These are phyloP conservation scores for Macaria notata DNA, from an alignment of 2,888 invertebrate genomes.

Conservation along the genomic window DNA sequence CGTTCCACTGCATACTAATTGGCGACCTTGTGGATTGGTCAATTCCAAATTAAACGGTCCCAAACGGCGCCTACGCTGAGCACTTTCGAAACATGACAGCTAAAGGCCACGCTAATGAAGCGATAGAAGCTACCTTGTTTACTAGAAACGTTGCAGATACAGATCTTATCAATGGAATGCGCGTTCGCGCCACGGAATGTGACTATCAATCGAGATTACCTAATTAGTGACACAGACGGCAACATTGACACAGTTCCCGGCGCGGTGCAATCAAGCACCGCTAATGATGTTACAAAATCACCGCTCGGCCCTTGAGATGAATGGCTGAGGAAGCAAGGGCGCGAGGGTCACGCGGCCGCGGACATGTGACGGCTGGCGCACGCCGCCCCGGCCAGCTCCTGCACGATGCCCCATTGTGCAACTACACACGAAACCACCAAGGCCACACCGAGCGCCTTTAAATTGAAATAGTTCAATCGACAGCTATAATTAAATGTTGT, in stretches of 20 bases:
- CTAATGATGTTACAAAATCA: slow-evolving; percentile 29
- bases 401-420: slow-evolving; percentile 60
- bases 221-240: slow-evolving; percentile 30
- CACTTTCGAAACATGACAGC: slow-evolving; percentile 12
- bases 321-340: slow-evolving; percentile 53
- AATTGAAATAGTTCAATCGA: slow-evolving; percentile 40
- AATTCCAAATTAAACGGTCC: slow-evolving; percentile 13
- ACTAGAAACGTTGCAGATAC: slow-evolving; percentile 11
- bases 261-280: slow-evolving; percentile 19
- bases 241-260: slow-evolving; percentile 32
- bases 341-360: slow-evolving; percentile 64
- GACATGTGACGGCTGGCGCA: slow-evolving; percentile 61
- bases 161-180: slow-evolving; percentile 28
- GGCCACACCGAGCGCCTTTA: slow-evolving; percentile 37
- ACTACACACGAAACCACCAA: slow-evolving; percentile 48
- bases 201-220: slow-evolving; percentile 25
- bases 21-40: slow-evolving; percentile 11
- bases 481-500: slow-evolving; percentile 61
- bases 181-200: slow-evolving; percentile 20
- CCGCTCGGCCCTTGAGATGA: slow-evolving; percentile 24
- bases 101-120: slow-evolving; percentile 9
- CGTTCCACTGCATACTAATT: slow-evolving; percentile 8
- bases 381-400: slow-evolving; percentile 52
- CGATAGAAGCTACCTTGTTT: slow-evolving; percentile 9
- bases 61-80: slow-evolving; percentile 5